These are phyloP conservation scores for Spodoptera frugiperda DNA, from an alignment of 1,140 invertebrate species.

Conservation along the genomic window DNA sequence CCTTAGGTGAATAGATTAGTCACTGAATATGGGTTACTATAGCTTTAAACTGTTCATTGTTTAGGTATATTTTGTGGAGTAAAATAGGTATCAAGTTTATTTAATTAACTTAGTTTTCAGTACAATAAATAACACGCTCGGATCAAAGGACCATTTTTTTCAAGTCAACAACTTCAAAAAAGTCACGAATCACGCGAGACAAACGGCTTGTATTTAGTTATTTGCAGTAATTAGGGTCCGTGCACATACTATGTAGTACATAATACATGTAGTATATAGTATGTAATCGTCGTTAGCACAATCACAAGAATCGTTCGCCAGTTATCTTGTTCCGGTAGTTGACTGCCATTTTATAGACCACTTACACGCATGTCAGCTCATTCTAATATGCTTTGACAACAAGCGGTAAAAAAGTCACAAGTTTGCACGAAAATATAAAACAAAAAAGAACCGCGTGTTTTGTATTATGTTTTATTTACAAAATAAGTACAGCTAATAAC, in stretches of 20 bases:
- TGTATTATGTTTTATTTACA: background rate
- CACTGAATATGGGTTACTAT: too few species aligned
- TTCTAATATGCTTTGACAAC: slow-evolving; percentile 26
- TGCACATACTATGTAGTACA: slow-evolving; percentile 3
- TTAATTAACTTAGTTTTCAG: too few species aligned
- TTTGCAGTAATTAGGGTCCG: slow-evolving; percentile 19
- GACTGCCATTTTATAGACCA: slow-evolving; percentile 30
- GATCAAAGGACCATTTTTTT: too few species aligned
- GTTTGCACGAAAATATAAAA: slow-evolving; percentile 1
- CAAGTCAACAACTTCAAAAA: background rate
- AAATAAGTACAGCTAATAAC: background rate
- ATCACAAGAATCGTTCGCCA: slow-evolving; percentile 32
- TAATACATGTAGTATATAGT: background rate
- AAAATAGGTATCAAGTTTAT: too few species aligned
- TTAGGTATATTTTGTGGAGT: too few species aligned
- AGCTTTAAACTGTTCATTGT: too few species aligned
- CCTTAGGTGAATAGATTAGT: too few species aligned
- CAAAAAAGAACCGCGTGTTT: background rate
- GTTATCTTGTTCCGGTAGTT: slow-evolving; percentile 41
- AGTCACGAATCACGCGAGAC: slow-evolving; percentile 16
- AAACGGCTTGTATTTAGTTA: slow-evolving; percentile 10
- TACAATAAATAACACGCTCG: too few species aligned
- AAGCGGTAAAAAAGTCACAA: slow-evolving; percentile 2
- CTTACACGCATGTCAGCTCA: slow-evolving; percentile 34
- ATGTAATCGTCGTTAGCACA: slow-evolving; percentile 35